These are phyloP conservation scores for Deroplatys truncata DNA, from an alignment of 2,888 invertebrate species.

Conservation along the genomic window DNA sequence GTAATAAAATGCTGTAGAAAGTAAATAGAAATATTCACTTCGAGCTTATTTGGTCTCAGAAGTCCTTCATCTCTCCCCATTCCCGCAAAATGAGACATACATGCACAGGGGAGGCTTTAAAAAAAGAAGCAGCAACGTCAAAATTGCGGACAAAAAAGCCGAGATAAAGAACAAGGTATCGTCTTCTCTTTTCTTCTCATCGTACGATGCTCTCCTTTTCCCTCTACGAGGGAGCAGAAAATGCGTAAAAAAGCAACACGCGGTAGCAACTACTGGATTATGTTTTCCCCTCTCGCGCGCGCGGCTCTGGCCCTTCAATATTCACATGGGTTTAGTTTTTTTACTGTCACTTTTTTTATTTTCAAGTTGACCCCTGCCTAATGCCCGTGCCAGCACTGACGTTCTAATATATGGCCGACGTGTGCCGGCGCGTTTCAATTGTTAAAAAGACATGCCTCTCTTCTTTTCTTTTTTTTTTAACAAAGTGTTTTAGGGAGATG, in stretches of 20 bases:
- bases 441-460: not conserved
- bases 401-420: constrained; percentile 9
- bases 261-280: too few species aligned
- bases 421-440: constrained; percentile 3
- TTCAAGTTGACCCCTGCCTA: not conserved
- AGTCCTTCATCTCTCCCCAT: not conserved
- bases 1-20: not conserved
- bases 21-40: not conserved
- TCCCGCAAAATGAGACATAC: not conserved
- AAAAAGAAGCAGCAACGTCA: not conserved
- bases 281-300: too few species aligned
- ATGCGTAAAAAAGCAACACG: too few species aligned
- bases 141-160: not conserved
- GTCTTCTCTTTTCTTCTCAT: too few species aligned
- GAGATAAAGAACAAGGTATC: too few species aligned
- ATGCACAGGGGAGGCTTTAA: not conserved
- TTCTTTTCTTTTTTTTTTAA: too few species aligned
- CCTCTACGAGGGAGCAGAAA: too few species aligned
- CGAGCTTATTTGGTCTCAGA: not conserved
- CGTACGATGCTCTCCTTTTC: too few species aligned
- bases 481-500: too few species aligned
- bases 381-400: not conserved
- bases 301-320: too few species aligned
- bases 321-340: too few species aligned
- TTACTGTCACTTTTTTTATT: not conserved